Evolutionary conservation across 1,140 invertebrate genomes (phyloP).

Genomic region (Macrosteles quadrilineatus): DNA sequence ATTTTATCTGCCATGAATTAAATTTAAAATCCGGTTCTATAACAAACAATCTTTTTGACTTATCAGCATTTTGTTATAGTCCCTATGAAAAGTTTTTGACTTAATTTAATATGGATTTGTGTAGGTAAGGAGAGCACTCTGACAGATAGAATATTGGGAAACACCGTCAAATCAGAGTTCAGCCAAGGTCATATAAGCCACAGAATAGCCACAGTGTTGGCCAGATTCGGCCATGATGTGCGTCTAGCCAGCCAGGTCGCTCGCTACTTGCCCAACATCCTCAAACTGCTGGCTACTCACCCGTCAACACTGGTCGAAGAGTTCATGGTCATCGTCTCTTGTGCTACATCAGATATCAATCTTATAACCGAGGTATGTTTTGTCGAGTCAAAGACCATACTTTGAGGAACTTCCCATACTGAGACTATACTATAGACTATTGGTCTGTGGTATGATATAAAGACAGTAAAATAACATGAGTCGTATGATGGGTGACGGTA

Average conservation of each 20-base stretch:
- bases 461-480: neutral
- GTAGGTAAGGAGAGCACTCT: neutral
- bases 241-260: neutral
- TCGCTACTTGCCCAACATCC: conserved; percentile 34
- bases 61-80: too few species aligned
- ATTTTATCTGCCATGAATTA: neutral
- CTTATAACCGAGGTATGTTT: neutral
- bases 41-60: too few species aligned
- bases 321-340: conserved; percentile 31
- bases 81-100: too few species aligned
- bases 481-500: neutral
- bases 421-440: neutral
- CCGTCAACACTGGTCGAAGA: conserved; percentile 37
- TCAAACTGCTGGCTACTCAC: conserved; percentile 38
- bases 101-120: too few species aligned
- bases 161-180: neutral
- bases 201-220: neutral
- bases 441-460: neutral
- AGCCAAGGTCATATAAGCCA: neutral
- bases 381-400: neutral
- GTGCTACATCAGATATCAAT: neutral
- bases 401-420: neutral
- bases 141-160: neutral
- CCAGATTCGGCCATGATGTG: neutral
- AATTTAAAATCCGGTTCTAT: neutral